phyloP scores from a whole-genome alignment of 2,113 vertebrate genomes.

The Pygoscelis antarcticus region DNA sequence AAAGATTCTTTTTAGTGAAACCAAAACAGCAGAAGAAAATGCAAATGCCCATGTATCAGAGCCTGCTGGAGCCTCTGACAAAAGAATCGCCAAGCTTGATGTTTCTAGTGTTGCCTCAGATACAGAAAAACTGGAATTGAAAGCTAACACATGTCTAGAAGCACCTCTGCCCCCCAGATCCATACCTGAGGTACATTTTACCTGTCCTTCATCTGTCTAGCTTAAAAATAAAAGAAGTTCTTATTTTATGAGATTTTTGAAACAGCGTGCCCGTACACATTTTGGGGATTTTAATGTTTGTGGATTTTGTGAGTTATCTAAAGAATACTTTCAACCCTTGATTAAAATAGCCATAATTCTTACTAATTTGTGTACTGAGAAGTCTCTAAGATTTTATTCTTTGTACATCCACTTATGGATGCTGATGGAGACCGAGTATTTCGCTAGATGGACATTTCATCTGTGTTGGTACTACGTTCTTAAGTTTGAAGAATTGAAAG shows the following conservation, averaged over 20 bases:
- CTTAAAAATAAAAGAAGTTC: not conserved
- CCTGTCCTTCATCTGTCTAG: not conserved
- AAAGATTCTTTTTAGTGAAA: not conserved
- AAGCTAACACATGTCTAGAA: constrained; percentile 70
- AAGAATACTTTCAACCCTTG: not conserved
- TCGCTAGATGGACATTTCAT: not conserved
- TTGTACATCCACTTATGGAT: not conserved
- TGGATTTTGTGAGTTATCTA: not conserved
- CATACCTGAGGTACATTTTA: constrained; percentile 68
- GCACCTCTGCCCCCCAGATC: constrained; percentile 22
- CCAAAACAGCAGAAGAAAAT: not conserved
- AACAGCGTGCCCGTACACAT: accelerated
- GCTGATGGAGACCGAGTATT: not conserved
- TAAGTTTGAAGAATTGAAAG: not conserved
- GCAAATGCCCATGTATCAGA: not conserved
- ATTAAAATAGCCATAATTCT: not conserved
- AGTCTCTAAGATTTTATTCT: not conserved
- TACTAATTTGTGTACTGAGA: not conserved
- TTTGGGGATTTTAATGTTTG: not conserved
- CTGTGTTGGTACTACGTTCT: not conserved
- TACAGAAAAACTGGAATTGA: constrained; percentile 90
- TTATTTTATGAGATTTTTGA: not conserved
- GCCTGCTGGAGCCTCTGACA: constrained; percentile 77
- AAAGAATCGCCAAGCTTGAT: constrained; percentile 90
- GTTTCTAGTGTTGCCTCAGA: constrained; percentile 94